A percentile compares a stretch with the other conserved stretches of the same genome.
Evolutionary conservation across 1,140 invertebrate genomes (phyloP).

Genomic region (Calosoma granatense): DNA sequence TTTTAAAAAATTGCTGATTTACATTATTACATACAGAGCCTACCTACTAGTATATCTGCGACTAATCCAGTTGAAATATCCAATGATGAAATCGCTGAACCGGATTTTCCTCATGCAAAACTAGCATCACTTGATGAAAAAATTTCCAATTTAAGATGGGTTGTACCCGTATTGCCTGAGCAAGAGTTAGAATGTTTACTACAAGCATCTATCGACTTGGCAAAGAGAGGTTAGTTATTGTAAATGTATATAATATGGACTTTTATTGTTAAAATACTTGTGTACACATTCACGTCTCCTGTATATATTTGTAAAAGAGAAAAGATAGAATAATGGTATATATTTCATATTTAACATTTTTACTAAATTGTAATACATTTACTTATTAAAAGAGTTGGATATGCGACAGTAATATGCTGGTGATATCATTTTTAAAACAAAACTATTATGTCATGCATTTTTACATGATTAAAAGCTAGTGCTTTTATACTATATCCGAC

Average conservation of each 20-base stretch:
- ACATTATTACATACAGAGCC: constrained; percentile 10
- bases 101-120: constrained; percentile 78
- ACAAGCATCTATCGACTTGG: constrained; percentile 79
- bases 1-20: constrained; percentile 3
- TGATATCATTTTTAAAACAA: too few species aligned
- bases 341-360: too few species aligned
- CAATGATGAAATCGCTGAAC: constrained; percentile 42
- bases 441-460: too few species aligned
- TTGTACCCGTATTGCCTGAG: constrained; percentile 91
- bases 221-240: constrained; percentile 54
- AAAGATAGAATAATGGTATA: too few species aligned
- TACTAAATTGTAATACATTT: too few species aligned
- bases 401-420: too few species aligned
- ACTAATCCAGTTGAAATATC: constrained; percentile 36
- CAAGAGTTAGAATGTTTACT: constrained; percentile 90
- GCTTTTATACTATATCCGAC: too few species aligned
- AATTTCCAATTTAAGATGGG: constrained; percentile 89
- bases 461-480: too few species aligned
- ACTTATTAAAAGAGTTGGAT: too few species aligned
- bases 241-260: neutral
- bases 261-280: too few species aligned
- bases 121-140: constrained; percentile 86
- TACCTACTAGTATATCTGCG: constrained; percentile 33
- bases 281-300: too few species aligned
- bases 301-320: too few species aligned